Conservation (phyloP, 2,797 vertebrate species). For the Hirundo rustica region DNA sequence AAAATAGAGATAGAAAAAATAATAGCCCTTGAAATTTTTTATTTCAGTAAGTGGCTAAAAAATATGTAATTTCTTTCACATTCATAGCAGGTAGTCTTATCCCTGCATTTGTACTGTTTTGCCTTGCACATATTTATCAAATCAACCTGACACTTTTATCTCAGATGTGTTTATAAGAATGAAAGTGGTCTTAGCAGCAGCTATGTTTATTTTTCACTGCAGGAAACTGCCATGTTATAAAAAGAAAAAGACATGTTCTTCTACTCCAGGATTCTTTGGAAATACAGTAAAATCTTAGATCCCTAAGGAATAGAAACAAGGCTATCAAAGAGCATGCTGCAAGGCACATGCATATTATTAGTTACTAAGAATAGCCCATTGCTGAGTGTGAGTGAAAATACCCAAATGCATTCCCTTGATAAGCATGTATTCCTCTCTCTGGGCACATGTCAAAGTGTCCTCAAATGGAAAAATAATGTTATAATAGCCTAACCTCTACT, state of each 20-base stretch:
- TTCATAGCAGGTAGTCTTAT: not conserved
- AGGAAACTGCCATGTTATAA: not conserved
- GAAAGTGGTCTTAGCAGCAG: not conserved
- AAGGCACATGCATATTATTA: not conserved
- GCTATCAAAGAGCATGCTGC: conserved; percentile 9
- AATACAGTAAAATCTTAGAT: not conserved
- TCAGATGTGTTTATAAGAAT: not conserved
- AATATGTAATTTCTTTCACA: not conserved
- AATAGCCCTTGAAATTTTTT: not conserved
- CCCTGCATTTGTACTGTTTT: not conserved
- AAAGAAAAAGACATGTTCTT: not conserved
- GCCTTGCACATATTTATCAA: not conserved
- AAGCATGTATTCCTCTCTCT: not conserved
- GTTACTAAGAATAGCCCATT: conserved; percentile 3
- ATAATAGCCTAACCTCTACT: not conserved
- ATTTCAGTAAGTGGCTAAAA: not conserved
- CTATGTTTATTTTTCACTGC: not conserved
- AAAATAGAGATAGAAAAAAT: not conserved
- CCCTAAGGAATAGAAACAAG: not conserved
- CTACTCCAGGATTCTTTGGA: not conserved
- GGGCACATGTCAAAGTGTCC: not conserved
- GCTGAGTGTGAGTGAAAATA: conserved; percentile 34
- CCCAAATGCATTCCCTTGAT: not conserved
- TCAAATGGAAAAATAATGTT: conserved; percentile 9
- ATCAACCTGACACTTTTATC: not conserved